phyloP scores from a whole-genome alignment of 2,113 vertebrate species.

The Ceyx melanurus region DNA sequence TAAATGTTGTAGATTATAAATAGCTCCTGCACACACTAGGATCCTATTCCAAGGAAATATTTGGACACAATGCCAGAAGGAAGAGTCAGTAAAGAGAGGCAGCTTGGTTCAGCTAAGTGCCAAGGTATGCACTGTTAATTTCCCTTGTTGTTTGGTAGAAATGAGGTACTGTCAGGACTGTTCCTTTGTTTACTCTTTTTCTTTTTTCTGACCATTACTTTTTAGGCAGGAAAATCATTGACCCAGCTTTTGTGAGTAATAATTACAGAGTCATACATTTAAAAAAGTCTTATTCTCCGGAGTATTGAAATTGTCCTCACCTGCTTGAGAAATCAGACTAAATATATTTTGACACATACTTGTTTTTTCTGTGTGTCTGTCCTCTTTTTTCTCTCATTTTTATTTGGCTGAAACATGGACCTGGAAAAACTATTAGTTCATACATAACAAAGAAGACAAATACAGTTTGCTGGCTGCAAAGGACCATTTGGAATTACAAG shows the following conservation, averaged over 20 bases:
- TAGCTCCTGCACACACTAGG: constrained; percentile 24
- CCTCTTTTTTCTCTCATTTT: no score
- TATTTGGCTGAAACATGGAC: background rate
- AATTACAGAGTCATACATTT: background rate
- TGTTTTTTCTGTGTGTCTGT: background rate
- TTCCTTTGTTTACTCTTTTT: background rate
- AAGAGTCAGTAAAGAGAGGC: constrained; percentile 64
- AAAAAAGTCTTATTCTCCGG: background rate
- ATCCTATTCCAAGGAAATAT: constrained; percentile 71
- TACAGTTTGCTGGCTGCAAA: background rate
- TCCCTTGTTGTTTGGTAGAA: background rate
- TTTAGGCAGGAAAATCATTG: background rate
- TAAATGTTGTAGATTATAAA: constrained; percentile 66
- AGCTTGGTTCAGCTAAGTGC: constrained; percentile 45
- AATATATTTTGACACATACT: background rate
- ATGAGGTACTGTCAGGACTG: background rate
- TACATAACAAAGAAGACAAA: background rate
- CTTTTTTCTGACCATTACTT: background rate
- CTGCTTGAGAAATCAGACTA: background rate
- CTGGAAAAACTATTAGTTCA: background rate
- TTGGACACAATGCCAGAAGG: constrained; percentile 34
- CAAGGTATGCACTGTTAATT: constrained; percentile 37
- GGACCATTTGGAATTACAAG: background rate
- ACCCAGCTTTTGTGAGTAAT: background rate
- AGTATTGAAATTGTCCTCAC: background rate